Conservation (phyloP, 53 echinoderm and acorn worm genomes). For the Actinopyga echinites region DNA sequence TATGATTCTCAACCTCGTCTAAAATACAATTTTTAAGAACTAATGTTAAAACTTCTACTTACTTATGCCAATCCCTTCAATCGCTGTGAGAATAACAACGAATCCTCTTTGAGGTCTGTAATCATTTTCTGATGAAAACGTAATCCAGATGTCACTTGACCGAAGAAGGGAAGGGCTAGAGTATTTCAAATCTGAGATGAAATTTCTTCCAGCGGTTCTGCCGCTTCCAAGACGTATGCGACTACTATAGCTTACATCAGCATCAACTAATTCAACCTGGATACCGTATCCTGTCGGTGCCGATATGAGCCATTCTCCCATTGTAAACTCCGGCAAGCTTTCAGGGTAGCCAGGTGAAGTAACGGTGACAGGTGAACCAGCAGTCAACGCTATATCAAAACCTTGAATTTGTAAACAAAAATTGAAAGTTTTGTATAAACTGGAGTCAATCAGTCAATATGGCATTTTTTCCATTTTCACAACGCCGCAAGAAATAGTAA, state of each 20-base stretch:
- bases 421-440: too few relatives aligned
- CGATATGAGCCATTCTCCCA: background rate
- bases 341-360: too few relatives aligned
- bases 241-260: background rate
- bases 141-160: conserved; percentile 2
- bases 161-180: background rate
- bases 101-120: background rate
- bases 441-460: too few relatives aligned
- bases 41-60: background rate
- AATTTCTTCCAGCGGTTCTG: background rate
- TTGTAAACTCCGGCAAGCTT: too few relatives aligned
- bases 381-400: too few relatives aligned
- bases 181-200: background rate
- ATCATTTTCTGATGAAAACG: background rate
- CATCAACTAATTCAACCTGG: background rate
- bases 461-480: too few relatives aligned
- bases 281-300: conserved; percentile 11
- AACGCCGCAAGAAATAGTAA: too few relatives aligned
- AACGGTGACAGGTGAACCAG: too few relatives aligned
- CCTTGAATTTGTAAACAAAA: too few relatives aligned
- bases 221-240: background rate
- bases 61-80: conserved; percentile 3
- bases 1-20: too few relatives aligned
- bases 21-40: too few relatives aligned
- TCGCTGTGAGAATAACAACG: background rate